These are phyloP conservation scores for Neofelis nebulosa DNA, from an alignment of 2,113 vertebrate genomes.

Conservation along the genomic window DNA sequence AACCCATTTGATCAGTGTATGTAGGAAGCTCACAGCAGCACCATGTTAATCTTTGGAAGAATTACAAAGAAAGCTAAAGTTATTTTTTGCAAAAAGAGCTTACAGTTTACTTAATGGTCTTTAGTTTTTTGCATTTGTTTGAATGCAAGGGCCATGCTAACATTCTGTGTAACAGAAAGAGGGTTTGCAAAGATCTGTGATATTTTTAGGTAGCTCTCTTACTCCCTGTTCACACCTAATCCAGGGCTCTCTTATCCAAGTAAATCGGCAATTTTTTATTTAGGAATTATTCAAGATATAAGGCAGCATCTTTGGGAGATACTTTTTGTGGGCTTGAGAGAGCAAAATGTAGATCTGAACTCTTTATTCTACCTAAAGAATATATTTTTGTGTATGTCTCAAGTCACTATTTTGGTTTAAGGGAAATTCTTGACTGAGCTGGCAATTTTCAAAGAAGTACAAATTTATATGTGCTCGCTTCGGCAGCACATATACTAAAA, in stretches of 20 bases:
- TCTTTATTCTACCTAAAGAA: not conserved
- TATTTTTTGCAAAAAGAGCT: constrained; percentile 55
- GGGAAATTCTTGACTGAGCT: constrained; percentile 42
- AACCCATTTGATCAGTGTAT: not conserved
- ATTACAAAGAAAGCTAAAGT: constrained; percentile 35
- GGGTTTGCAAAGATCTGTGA: not conserved
- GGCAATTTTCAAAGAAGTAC: constrained; percentile 3
- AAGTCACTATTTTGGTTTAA: not conserved
- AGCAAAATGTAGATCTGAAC: not conserved
- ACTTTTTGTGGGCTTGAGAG: not conserved
- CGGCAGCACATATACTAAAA: too few relatives aligned
- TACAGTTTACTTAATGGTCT: constrained; percentile 12
- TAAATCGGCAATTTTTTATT: not conserved
- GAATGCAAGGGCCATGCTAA: not conserved
- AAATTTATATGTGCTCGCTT: too few relatives aligned
- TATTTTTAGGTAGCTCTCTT: constrained; percentile 45
- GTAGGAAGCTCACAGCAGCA: not conserved
- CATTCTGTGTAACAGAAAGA: not conserved
- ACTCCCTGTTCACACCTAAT: not conserved
- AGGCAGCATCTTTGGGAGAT: not conserved
- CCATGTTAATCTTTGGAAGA: not conserved
- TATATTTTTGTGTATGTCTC: constrained; percentile 2
- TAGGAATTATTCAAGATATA: not conserved
- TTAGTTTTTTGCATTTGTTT: constrained; percentile 43
- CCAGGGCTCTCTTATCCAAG: not conserved